Base-by-base conservation (phyloP, 2,888 invertebrate species). In the Diarsia brunnea region DNA sequence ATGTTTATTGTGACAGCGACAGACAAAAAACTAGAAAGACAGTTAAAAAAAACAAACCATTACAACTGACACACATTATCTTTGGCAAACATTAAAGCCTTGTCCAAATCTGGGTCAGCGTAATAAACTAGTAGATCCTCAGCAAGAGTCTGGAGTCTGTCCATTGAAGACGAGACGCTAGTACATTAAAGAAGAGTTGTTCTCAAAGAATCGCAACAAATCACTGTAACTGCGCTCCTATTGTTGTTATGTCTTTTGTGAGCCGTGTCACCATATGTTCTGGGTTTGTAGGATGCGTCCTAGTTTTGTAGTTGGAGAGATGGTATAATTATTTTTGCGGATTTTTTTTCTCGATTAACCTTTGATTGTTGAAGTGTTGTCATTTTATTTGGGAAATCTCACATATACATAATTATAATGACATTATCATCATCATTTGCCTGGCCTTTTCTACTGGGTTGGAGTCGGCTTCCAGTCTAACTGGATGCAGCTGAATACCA, bases 171-270 rank as follows among this genome's bases (percentile, higher is more conserved):
- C 24, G 60, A 75, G 70, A 67, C 65, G 45, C 24, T 51, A 79
- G 80, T 73, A 77, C 77, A 80, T 85, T 78, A 87, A 87, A 81
- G 75, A 76, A 65, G 81, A 55, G 74, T 58, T 69, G 79, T 83
- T 87, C 78, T 78, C 85, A 55, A 87, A 87, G 78, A 87, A 81
- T 78, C 51, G 79, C 76, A 11, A 87, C 85, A 83, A 87, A 85
- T 86, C 86, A 87, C 75, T 74, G 80, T 87, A 87, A 86, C 78
- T 87, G 78, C 78, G 64, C 49, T 14, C 24, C 73, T 67, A 74
- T 78, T 82, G 73, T 86, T 76, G 78, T 76, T 84, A 72, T 78
- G 69, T 75, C 60, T 81, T 84, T 87, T 70, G 84, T 77, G 75
- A 78, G 70, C 60, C 47, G 66, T 77, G 66, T 58, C 69, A 69